Base-by-base conservation (phyloP, 2,113 vertebrate species). In the Larimichthys crocea region DNA sequence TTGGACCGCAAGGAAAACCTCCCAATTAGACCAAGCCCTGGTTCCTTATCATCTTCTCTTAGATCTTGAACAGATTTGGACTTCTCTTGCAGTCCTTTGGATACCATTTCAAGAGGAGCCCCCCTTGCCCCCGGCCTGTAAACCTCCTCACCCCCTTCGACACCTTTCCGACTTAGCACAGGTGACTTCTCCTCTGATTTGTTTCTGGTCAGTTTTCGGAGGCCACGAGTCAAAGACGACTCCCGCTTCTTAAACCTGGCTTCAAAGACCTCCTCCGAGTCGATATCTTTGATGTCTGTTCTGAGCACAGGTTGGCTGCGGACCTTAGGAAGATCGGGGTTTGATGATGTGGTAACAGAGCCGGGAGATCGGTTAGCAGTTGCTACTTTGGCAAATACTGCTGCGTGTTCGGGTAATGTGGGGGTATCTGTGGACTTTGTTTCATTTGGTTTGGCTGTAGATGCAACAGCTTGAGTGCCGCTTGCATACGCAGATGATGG, bases 211-310 rank as follows among this genome's bases (percentile, higher is more conserved):
- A 99, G 92, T n/a, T 96, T 95, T 76, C 96, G 95, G 55, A 98
- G 93, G 1, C 97, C 96, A 0, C 96, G 95, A 3, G 95, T 96
- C 77, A 99, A 92, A 1, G 97, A 97, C 0, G 97, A 98, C 82
- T 97, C 96, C 0, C 96, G 95, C 69, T 96, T 96, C 88, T 98
- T 99, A 90, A 99, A 99, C 81, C 97, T 96, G n/a, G 97, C 96
- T 85, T 99, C 96, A 3, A 99, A 99, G 31, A 99, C 93, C 24
- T 98, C 97, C 88, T 99, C 96, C 0, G 98, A 99, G 78, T 97
- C 97, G 0, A 99, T 95, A 93, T 99, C 96, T 81, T 96, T 95
- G 57, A 99, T 98, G 75, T 95, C 94, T 16, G 87, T 88, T 67
- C 94, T 76, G 61, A 93, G 91, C 56, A 79, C 68, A 1, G 92